Conservation (phyloP, 2,888 invertebrate genomes). For the Crioceris asparagi region DNA sequence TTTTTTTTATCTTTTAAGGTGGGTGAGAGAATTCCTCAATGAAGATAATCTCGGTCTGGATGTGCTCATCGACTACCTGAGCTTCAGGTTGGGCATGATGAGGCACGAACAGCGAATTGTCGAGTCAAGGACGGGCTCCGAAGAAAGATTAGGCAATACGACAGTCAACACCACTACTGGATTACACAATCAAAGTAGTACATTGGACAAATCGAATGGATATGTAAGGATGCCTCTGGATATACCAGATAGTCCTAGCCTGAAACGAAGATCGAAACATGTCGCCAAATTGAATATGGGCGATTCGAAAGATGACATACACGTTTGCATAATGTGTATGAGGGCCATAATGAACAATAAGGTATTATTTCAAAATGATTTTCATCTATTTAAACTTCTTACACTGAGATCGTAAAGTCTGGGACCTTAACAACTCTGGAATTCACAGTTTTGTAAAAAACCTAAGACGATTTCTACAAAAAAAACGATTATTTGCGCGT, state of each 20-base stretch:
- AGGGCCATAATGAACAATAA: conserved; percentile 99
- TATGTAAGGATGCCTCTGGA: conserved; percentile 45
- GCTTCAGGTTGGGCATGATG: conserved; percentile 91
- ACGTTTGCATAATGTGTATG: conserved; percentile 98
- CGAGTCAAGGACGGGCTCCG: conserved; percentile 64
- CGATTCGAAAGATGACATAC: conserved; percentile 94
- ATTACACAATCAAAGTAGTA: background rate
- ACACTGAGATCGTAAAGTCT: too few species aligned
- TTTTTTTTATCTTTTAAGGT: conserved; percentile 48
- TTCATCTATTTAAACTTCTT: too few species aligned
- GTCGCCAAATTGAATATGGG: conserved; percentile 88
- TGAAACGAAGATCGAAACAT: conserved; percentile 68
- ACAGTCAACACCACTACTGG: background rate
- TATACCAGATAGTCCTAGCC: conserved; percentile 53
- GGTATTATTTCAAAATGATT: conserved; percentile 43
- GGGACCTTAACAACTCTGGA: too few species aligned
- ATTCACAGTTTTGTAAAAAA: too few species aligned
- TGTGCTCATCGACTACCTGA: conserved; percentile 94
- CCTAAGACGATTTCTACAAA: too few species aligned
- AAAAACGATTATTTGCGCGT: too few species aligned
- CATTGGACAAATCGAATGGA: conserved; percentile 22
- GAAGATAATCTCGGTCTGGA: conserved; percentile 94
- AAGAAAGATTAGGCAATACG: conserved; percentile 55
- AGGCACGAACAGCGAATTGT: conserved; percentile 76
- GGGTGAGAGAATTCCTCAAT: conserved; percentile 97